Percentiles rank a stretch among this genome's conserved stretches.
These are phyloP conservation scores for Phalacrocorax carbo DNA, from an alignment of 2,113 vertebrate species.

Conservation along the genomic window DNA sequence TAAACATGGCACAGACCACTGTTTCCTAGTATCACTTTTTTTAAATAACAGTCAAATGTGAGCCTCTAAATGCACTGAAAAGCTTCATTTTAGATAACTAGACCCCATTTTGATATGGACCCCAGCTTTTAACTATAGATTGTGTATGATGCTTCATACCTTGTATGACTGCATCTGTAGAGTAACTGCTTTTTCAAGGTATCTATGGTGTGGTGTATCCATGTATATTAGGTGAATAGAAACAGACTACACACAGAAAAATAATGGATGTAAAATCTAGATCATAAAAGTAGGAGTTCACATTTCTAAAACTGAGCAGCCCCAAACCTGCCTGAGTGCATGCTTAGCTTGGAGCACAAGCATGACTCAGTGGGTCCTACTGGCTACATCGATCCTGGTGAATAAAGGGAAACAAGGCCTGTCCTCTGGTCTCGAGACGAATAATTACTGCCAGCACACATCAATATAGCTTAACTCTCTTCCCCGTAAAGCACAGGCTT, in stretches of 20 bases:
- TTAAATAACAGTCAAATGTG: neutral
- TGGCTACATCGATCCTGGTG: neutral
- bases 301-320: neutral
- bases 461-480: neutral
- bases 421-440: neutral
- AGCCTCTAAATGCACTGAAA: neutral
- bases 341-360: neutral
- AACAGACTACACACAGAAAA: neutral
- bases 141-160: neutral
- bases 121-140: neutral
- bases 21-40: neutral
- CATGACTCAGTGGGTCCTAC: neutral
- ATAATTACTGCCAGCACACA: neutral
- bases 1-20: neutral
- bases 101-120: neutral
- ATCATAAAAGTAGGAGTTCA: neutral
- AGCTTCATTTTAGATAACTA: neutral
- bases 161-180: neutral
- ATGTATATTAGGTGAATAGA: neutral
- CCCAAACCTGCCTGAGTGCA: neutral
- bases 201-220: neutral
- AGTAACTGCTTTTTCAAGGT: neutral
- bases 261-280: neutral
- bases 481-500: neutral
- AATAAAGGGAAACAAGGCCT: neutral